Percentiles rank a stretch among this genome's conserved stretches.
These are phyloP conservation scores for Arremon aurantiirostris DNA, from an alignment of 2,797 vertebrate species.

Conservation along the genomic window DNA sequence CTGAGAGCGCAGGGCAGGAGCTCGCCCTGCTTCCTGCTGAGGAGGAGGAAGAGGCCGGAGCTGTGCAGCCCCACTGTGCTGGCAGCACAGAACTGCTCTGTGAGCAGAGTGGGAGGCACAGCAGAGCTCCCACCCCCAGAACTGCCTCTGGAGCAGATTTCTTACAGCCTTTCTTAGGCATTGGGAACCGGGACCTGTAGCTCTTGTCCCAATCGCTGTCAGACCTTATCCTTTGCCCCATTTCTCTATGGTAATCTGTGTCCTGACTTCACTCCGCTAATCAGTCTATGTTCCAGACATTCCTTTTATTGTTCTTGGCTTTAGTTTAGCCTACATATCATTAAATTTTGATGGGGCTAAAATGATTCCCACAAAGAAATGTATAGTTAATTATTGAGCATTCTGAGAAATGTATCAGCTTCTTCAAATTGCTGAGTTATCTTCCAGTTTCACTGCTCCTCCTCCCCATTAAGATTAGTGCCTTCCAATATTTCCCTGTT, in stretches of 20 bases:
- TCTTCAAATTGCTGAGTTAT: background rate
- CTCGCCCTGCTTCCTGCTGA: background rate
- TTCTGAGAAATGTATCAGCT: background rate
- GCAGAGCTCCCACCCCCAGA: background rate
- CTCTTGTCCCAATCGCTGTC: background rate
- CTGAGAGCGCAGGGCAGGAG: background rate
- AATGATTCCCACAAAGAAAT: background rate
- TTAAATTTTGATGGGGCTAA: conserved; percentile 1
- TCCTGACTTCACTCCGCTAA: background rate
- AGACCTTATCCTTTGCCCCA: background rate
- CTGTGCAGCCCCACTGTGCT: background rate
- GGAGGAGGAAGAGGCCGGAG: accelerated
- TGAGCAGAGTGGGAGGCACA: background rate
- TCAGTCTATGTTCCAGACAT: background rate
- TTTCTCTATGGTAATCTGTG: background rate
- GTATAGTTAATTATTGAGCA: conserved; percentile 29
- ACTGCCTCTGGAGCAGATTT: background rate
- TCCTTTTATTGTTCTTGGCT: background rate
- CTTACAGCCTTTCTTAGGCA: background rate
- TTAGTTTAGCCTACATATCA: background rate
- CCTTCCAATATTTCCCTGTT: background rate
- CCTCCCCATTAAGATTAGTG: background rate
- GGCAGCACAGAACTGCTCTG: no score
- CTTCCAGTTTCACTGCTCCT: background rate
- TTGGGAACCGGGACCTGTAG: background rate